Conservation (phyloP, 2,113 vertebrate species). For the Noctilio leporinus region DNA sequence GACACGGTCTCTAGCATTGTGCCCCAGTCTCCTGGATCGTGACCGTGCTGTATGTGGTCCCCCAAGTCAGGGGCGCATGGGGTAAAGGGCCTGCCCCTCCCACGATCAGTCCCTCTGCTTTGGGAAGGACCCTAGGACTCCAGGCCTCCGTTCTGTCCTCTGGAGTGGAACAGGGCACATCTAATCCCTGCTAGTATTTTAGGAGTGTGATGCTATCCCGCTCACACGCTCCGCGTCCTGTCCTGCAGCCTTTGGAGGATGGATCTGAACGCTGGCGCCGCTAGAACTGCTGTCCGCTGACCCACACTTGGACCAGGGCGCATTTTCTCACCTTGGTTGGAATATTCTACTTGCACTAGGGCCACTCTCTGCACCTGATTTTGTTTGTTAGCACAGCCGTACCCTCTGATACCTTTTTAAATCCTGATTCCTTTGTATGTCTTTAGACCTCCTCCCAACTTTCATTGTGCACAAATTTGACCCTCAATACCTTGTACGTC, state of each 20-base stretch:
- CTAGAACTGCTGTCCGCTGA: background rate
- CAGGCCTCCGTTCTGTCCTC: background rate
- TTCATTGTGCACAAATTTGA: background rate
- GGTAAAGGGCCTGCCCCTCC: background rate
- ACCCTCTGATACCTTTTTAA: background rate
- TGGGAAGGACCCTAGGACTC: background rate
- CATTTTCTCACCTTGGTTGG: background rate
- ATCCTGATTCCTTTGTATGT: background rate
- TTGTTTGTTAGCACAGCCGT: background rate
- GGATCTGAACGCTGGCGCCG: background rate
- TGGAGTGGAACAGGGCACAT: constrained; percentile 21
- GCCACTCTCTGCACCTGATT: background rate
- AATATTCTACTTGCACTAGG: background rate
- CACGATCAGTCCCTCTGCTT: fast-evolving
- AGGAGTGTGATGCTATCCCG: constrained; percentile 16
- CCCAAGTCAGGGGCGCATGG: fast-evolving
- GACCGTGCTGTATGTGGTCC: background rate
- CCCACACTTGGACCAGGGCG: fast-evolving
- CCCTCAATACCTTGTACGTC: background rate
- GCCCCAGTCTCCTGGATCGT: no score
- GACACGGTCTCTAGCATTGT: fast-evolving
- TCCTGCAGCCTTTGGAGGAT: background rate
- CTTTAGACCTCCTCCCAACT: background rate
- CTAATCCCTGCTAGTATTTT: constrained; percentile 62
- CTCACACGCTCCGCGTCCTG: background rate